phyloP scores from a whole-genome alignment of 1,140 invertebrate genomes.

The Anadara kagoshimensis region DNA sequence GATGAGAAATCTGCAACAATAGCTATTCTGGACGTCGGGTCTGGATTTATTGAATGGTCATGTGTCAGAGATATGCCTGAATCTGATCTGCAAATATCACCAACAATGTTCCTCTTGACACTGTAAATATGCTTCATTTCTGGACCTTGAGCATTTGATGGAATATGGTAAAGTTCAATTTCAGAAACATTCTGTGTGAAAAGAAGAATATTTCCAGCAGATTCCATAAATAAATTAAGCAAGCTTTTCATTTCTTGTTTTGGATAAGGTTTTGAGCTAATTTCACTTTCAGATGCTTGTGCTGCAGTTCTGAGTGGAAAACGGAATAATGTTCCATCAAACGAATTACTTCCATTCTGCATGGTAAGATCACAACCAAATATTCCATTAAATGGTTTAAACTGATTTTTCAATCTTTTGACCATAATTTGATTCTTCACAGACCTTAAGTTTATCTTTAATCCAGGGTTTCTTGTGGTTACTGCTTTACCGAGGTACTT shows the following conservation, averaged over 20 bases:
- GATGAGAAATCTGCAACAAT: neutral
- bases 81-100: neutral
- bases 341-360: neutral
- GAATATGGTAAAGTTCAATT: conserved; percentile 57
- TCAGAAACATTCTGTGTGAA: conserved; percentile 67
- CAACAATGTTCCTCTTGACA: neutral
- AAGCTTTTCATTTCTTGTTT: conserved; percentile 55
- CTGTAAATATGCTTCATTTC: neutral
- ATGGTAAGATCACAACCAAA: conserved; percentile 54
- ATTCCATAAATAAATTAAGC: conserved; percentile 53
- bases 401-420: conserved; percentile 54
- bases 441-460: conserved; percentile 56
- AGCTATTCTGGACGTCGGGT: no score
- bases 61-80: neutral
- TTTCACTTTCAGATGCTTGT: conserved; percentile 63
- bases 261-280: conserved; percentile 55
- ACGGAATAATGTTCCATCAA: conserved; percentile 58
- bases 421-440: conserved; percentile 48
- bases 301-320: conserved; percentile 60
- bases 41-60: neutral
- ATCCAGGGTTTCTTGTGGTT: conserved; percentile 34
- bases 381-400: conserved; percentile 62
- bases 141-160: neutral
- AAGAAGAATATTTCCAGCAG: conserved; percentile 59
- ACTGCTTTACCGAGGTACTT: conserved; percentile 33